Conservation (phyloP, 2,113 vertebrate genomes). For the Sylvilagus bachmani region DNA sequence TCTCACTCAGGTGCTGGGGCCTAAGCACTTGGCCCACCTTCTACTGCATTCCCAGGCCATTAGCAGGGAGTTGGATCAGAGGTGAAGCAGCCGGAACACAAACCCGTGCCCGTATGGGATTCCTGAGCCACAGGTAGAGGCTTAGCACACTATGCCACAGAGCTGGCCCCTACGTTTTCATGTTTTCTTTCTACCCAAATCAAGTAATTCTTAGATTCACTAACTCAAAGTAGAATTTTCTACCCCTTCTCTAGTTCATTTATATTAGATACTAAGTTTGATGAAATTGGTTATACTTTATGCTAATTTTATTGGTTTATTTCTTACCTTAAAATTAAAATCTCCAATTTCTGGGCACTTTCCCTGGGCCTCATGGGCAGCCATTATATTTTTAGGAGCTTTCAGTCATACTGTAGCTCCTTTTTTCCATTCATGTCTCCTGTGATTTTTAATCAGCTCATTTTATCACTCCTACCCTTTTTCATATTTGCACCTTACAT, state of each 20-base stretch:
- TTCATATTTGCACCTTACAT: background rate
- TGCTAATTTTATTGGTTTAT: background rate
- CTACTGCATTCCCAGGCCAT: too few relatives aligned
- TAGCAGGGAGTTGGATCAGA: too few relatives aligned
- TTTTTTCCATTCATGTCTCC: background rate
- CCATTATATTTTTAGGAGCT: background rate
- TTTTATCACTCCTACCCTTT: background rate
- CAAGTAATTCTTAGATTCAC: background rate
- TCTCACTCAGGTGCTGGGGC: too few relatives aligned
- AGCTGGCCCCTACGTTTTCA: too few relatives aligned
- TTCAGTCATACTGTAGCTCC: background rate
- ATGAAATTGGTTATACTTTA: background rate
- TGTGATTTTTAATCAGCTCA: background rate
- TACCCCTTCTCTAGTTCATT: background rate
- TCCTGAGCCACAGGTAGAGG: too few relatives aligned
- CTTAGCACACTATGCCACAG: too few relatives aligned
- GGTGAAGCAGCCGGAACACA: too few relatives aligned
- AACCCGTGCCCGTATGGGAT: too few relatives aligned
- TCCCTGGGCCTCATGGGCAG: background rate
- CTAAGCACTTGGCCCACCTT: too few relatives aligned
- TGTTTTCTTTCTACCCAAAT: background rate
- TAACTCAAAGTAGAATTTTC: background rate
- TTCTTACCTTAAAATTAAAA: conserved; percentile 18
- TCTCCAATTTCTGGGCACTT: background rate
- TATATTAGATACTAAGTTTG: background rate